Conservation (phyloP, 2,888 invertebrate species). For the Syritta pipiens region DNA sequence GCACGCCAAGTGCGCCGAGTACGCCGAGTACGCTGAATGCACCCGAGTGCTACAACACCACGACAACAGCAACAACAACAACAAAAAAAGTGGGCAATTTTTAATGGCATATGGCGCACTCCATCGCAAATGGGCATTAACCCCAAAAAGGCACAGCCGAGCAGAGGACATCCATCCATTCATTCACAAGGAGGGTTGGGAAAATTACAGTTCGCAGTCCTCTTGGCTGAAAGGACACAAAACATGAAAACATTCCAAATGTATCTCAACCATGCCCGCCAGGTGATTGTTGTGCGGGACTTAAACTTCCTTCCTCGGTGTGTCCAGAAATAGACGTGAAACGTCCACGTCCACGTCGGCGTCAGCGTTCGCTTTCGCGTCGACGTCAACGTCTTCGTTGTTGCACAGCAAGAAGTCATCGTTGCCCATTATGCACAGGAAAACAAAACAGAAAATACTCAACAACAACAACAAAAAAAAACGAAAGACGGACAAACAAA, state of each 20-base stretch:
- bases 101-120: conserved; percentile 59
- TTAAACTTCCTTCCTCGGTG: conserved; percentile 18
- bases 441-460: background rate
- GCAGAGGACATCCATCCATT: conserved; percentile 33
- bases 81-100: conserved; percentile 48
- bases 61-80: background rate
- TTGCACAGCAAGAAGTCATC: conserved; percentile 43
- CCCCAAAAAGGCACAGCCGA: conserved; percentile 27
- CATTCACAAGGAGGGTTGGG: background rate
- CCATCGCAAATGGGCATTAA: conserved; percentile 63
- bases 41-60: conserved; percentile 10
- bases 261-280: conserved; percentile 51
- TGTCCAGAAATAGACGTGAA: conserved; percentile 56
- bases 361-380: background rate
- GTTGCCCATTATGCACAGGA: conserved; percentile 19
- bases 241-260: conserved; percentile 38
- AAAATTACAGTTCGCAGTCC: background rate
- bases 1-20: conserved; percentile 16
- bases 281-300: conserved; percentile 55
- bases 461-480: background rate
- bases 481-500: background rate
- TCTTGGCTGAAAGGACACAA: background rate
- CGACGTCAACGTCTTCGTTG: background rate
- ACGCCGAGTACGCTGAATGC: conserved; percentile 8
- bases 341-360: background rate